These are phyloP conservation scores for Morpho helenor DNA, from an alignment of 2,888 invertebrate species.

Conservation along the genomic window DNA sequence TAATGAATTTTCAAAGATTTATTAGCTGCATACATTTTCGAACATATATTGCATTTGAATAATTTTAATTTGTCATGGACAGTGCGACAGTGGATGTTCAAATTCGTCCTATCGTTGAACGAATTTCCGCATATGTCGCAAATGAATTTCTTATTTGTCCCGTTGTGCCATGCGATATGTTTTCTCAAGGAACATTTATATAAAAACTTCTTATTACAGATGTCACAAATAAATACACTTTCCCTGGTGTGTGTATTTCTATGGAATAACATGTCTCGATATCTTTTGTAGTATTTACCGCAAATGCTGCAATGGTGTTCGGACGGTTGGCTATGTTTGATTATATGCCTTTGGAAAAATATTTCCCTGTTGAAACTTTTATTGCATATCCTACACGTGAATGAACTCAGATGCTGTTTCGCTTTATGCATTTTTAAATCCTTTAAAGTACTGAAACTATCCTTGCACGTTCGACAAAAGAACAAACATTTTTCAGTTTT, in stretches of 20 bases:
- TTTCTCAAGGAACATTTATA: slow-evolving; percentile 19
- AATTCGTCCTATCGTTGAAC: slow-evolving; percentile 31
- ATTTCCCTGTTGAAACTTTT: neutral
- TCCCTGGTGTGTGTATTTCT: slow-evolving; percentile 20
- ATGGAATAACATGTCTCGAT: slow-evolving; percentile 9
- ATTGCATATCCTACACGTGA: neutral
- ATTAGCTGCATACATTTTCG: slow-evolving; percentile 29
- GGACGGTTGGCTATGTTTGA: neutral
- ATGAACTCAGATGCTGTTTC: neutral
- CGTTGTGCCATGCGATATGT: slow-evolving; percentile 31
- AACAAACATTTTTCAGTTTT: no score
- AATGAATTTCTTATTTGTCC: slow-evolving; percentile 22
- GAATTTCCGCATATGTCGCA: slow-evolving; percentile 32
- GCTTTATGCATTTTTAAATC: slow-evolving; percentile 1
- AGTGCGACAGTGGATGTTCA: slow-evolving; percentile 27
- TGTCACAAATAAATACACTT: slow-evolving; percentile 27
- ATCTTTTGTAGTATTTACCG: slow-evolving; percentile 5
- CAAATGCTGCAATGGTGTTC: slow-evolving; percentile 20
- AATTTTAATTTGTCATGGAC: slow-evolving; percentile 32
- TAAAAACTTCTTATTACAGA: slow-evolving; percentile 28
- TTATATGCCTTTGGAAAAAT: neutral
- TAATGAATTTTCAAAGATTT: slow-evolving; percentile 31
- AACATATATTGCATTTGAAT: slow-evolving; percentile 29
- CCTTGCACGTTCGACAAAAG: slow-evolving; percentile 4
- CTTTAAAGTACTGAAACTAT: neutral